phyloP scores from a whole-genome alignment of 2,888 invertebrate species.

The Pseudococcus longispinus region DNA sequence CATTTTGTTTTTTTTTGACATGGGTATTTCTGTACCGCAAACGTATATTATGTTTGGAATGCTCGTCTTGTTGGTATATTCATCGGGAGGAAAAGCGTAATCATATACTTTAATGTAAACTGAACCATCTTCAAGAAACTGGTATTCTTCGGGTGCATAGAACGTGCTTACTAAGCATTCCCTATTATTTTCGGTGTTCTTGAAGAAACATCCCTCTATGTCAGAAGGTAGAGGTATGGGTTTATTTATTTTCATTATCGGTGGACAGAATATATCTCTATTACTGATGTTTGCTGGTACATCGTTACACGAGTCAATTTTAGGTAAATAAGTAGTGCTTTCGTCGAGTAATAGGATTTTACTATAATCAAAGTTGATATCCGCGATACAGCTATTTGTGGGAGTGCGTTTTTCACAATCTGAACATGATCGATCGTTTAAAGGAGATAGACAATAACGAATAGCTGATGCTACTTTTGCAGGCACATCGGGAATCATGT shows the following conservation, averaged over 20 bases:
- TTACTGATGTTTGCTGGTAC: background rate
- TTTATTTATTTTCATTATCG: no score
- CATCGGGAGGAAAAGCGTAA: background rate
- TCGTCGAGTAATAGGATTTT: background rate
- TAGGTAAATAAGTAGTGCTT: background rate
- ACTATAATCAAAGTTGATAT: no score
- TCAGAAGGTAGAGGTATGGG: background rate
- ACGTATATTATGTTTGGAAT: background rate
- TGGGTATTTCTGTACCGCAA: background rate
- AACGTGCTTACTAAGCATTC: background rate
- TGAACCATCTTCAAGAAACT: background rate
- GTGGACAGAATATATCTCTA: no score
- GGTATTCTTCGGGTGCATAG: background rate
- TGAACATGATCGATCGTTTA: background rate
- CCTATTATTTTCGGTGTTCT: background rate
- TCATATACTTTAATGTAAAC: background rate
- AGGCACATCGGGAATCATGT: constrained; percentile 8
- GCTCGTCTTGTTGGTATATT: background rate
- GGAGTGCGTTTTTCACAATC: background rate
- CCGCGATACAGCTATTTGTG: background rate
- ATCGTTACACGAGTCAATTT: background rate
- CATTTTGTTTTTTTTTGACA: background rate
- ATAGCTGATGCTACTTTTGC: constrained; percentile 63
- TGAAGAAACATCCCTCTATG: background rate
- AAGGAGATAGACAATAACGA: constrained; percentile 59